These are phyloP conservation scores for Agapostemon virescens DNA, from an alignment of 2,888 invertebrate genomes.

Conservation along the genomic window DNA sequence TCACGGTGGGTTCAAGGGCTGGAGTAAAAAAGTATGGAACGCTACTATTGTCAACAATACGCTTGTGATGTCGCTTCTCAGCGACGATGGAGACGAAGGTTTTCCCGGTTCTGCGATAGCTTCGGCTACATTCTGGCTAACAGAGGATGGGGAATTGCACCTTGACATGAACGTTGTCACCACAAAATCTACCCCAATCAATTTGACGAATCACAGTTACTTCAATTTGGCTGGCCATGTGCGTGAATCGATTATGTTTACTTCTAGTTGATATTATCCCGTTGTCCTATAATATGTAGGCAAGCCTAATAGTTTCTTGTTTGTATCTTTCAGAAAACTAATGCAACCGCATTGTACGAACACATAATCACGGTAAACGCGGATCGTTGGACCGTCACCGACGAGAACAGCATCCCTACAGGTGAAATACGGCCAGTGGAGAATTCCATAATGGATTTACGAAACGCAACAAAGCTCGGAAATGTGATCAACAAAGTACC, in stretches of 20 bases:
- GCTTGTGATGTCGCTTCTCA: constrained; percentile 88
- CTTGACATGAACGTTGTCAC: constrained; percentile 89
- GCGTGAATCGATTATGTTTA: constrained; percentile 68
- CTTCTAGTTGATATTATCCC: neutral
- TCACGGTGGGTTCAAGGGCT: constrained; percentile 92
- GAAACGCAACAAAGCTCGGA: constrained; percentile 85
- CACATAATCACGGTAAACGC: constrained; percentile 89
- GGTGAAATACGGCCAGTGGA: constrained; percentile 88
- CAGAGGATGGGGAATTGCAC: constrained; percentile 87
- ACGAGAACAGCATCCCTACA: constrained; percentile 87
- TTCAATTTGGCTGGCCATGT: constrained; percentile 97
- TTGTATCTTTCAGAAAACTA: constrained; percentile 82
- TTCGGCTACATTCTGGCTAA: constrained; percentile 87
- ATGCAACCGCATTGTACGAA: constrained; percentile 84
- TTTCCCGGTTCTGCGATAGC: constrained; percentile 92
- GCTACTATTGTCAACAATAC: constrained; percentile 70
- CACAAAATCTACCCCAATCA: constrained; percentile 90
- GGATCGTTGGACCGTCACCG: constrained; percentile 87
- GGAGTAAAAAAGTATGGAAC: constrained; percentile 85
- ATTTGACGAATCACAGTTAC: constrained; percentile 93
- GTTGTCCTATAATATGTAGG: too few species aligned
- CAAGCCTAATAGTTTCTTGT: neutral
- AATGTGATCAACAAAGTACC: constrained; percentile 86
- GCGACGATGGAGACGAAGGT: constrained; percentile 91
- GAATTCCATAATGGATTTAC: constrained; percentile 88